Percentiles rank a stretch among this genome's conserved stretches.
Conservation (phyloP, 2,113 vertebrate species). For the Ginglymostoma cirratum region DNA sequence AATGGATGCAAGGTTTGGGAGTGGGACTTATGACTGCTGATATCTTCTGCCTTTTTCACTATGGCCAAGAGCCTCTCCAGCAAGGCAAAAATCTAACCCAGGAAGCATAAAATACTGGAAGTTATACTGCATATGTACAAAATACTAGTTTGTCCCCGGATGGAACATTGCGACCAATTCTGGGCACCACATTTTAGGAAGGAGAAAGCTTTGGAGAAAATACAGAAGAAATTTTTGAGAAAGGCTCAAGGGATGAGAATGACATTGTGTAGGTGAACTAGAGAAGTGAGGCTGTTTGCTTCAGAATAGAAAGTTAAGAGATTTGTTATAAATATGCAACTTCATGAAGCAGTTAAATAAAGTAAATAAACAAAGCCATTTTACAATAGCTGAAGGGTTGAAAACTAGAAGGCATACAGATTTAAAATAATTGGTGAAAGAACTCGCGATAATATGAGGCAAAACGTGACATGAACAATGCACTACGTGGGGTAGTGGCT, state of each 20-base stretch:
- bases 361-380: background rate
- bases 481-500: background rate
- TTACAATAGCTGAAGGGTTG: background rate
- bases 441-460: background rate
- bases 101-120: background rate
- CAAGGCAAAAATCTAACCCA: no score
- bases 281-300: background rate
- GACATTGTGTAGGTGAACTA: background rate
- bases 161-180: background rate
- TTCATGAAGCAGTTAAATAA: background rate
- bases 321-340: background rate
- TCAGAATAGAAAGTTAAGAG: background rate
- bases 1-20: no score
- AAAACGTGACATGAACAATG: background rate
- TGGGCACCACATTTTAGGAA: background rate
- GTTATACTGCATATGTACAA: background rate
- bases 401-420: background rate
- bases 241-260: background rate
- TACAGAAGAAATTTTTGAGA: background rate
- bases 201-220: background rate
- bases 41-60: no score
- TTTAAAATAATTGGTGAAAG: background rate
- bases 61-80: no score
- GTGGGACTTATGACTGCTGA: no score
- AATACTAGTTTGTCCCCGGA: background rate